phyloP scores from a whole-genome alignment of 2,888 invertebrate species.

The Drosophila greeni region DNA sequence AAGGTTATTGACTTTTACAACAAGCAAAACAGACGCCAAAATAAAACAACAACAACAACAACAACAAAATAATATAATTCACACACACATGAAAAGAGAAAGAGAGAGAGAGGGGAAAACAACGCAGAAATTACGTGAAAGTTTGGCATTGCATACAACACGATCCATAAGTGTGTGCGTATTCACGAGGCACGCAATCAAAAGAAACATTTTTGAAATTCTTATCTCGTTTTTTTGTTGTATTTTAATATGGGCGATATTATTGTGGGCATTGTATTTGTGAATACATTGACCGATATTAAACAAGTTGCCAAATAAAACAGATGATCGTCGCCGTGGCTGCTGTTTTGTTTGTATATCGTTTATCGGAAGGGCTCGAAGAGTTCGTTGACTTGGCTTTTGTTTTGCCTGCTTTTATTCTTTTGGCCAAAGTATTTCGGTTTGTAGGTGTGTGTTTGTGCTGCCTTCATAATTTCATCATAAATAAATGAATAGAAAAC shows the following conservation, averaged over 20 bases:
- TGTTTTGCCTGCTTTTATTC: conserved; percentile 40
- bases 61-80: conserved; percentile 38
- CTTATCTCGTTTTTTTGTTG: conserved; percentile 67
- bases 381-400: conserved; percentile 61
- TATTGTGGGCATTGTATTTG: conserved; percentile 29
- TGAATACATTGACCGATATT: conserved; percentile 75
- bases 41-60: conserved; percentile 60
- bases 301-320: conserved; percentile 63
- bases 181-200: conserved; percentile 55
- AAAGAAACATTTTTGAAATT: conserved; percentile 70
- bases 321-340: conserved; percentile 35
- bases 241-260: conserved; percentile 23
- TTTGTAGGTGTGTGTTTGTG: conserved; percentile 4
- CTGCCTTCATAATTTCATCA: conserved; percentile 54
- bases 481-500: conserved; percentile 53
- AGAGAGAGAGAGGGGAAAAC: conserved; percentile 31
- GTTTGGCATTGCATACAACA: conserved; percentile 67
- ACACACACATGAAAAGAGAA: conserved; percentile 33
- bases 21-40: conserved; percentile 67
- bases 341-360: conserved; percentile 15
- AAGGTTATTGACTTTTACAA: conserved; percentile 71
- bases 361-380: conserved; percentile 56
- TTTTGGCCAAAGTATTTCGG: conserved; percentile 6
- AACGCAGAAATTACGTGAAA: conserved; percentile 71
- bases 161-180: conserved; percentile 7